phyloP scores from a whole-genome alignment of 1,140 invertebrate species.

The Drusus annulatus region DNA sequence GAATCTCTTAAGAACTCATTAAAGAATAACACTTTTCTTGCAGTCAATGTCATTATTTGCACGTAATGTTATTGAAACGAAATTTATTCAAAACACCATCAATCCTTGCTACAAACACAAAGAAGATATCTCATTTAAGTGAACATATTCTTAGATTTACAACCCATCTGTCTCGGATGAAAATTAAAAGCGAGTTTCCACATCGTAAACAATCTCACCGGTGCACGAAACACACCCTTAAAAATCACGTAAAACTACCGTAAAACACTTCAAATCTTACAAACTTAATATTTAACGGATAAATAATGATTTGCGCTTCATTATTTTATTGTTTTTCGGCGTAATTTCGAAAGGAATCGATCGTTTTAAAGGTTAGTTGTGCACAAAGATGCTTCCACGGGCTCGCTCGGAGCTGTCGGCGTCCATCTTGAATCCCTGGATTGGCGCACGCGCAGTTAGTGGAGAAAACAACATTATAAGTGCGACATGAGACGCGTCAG shows the following conservation, averaged over 20 bases:
- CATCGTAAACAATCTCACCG: constrained; percentile 17
- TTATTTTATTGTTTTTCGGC: neutral
- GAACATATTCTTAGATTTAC: neutral
- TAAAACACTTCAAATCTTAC: neutral
- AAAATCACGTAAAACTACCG: neutral
- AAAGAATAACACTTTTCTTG: too few species aligned
- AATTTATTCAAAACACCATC: too few species aligned
- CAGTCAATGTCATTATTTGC: too few species aligned
- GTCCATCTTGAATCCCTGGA: constrained; percentile 5
- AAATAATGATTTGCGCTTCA: neutral
- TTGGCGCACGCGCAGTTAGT: neutral
- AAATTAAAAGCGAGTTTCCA: neutral
- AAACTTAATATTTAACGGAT: neutral
- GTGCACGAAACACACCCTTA: constrained; percentile 7
- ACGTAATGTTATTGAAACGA: too few species aligned
- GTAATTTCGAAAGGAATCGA: neutral
- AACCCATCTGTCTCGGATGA: neutral
- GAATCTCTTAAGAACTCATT: too few species aligned
- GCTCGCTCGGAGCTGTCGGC: neutral
- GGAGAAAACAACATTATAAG: neutral
- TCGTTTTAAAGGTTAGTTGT: constrained; percentile 13
- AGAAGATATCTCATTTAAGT: too few species aligned
- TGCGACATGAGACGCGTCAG: neutral
- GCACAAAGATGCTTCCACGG: neutral
- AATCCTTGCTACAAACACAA: too few species aligned